Evolutionary conservation across 2,797 vertebrate genomes (phyloP).

Genomic region (Halcyon leucocephala): DNA sequence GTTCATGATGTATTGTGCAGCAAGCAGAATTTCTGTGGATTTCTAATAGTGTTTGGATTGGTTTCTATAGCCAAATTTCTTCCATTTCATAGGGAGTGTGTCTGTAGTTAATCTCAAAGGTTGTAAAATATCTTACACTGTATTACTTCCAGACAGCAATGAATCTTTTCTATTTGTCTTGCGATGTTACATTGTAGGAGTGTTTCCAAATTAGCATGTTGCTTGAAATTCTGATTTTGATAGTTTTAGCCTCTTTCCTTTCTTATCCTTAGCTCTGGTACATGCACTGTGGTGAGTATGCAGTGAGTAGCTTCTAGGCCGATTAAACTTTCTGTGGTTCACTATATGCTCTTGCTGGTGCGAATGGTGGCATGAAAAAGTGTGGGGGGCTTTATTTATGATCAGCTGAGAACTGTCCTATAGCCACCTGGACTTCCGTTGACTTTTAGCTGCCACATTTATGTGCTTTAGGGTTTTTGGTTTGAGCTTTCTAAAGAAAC

Average conservation of each 20-base stretch:
- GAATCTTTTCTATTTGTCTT: background rate
- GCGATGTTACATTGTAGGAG: accelerated
- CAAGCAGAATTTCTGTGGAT: background rate
- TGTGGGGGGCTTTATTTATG: background rate
- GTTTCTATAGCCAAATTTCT: background rate
- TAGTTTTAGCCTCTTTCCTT: background rate
- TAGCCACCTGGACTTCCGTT: background rate
- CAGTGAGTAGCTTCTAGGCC: background rate
- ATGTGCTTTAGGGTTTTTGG: background rate
- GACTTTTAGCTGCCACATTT: background rate
- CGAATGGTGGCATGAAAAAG: background rate
- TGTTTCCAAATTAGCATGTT: background rate
- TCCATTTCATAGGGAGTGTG: background rate
- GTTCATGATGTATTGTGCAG: background rate
- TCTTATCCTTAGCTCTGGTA: background rate
- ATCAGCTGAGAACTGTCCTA: background rate
- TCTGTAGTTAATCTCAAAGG: background rate
- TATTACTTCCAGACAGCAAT: background rate
- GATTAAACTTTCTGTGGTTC: background rate
- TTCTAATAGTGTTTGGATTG: background rate
- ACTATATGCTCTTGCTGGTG: background rate
- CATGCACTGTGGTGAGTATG: background rate
- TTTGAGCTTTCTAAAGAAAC: background rate
- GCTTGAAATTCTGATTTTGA: background rate
- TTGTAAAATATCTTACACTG: background rate